Percentiles rank a stretch among this genome's conserved stretches.
These are phyloP conservation scores for Camponotus vicinus DNA, from an alignment of 1,140 invertebrate genomes.

Conservation along the genomic window DNA sequence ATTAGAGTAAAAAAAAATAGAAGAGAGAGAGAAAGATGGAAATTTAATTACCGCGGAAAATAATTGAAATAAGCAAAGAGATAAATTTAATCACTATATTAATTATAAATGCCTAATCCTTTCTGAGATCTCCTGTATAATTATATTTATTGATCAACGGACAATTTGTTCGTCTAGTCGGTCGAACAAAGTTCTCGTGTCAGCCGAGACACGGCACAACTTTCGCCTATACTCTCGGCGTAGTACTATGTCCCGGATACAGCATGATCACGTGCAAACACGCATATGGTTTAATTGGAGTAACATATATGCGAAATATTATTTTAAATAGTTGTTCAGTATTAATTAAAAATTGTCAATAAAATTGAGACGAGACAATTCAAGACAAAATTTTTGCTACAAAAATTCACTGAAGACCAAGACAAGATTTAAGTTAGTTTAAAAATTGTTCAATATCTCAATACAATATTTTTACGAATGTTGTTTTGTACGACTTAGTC, in stretches of 20 bases:
- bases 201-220: slow-evolving; percentile 70
- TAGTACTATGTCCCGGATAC: slow-evolving; percentile 43
- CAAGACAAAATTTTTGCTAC: too few relatives aligned
- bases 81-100: slow-evolving; percentile 2
- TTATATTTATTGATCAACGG: too few relatives aligned
- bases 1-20: neutral
- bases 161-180: neutral
- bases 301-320: neutral
- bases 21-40: neutral
- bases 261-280: slow-evolving; percentile 27
- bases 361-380: too few relatives aligned
- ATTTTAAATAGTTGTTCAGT: too few relatives aligned
- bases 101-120: neutral
- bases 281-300: neutral
- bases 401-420: too few relatives aligned
- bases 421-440: too few relatives aligned
- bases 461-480: too few relatives aligned
- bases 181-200: slow-evolving; percentile 62
- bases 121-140: neutral
- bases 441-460: too few relatives aligned
- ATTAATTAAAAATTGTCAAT: too few relatives aligned
- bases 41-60: neutral
- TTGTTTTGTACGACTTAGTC: neutral
- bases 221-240: slow-evolving; percentile 71
- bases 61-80: neutral